Conservation (phyloP, 1,140 invertebrate species). For the Drosophila nigrodunni region DNA sequence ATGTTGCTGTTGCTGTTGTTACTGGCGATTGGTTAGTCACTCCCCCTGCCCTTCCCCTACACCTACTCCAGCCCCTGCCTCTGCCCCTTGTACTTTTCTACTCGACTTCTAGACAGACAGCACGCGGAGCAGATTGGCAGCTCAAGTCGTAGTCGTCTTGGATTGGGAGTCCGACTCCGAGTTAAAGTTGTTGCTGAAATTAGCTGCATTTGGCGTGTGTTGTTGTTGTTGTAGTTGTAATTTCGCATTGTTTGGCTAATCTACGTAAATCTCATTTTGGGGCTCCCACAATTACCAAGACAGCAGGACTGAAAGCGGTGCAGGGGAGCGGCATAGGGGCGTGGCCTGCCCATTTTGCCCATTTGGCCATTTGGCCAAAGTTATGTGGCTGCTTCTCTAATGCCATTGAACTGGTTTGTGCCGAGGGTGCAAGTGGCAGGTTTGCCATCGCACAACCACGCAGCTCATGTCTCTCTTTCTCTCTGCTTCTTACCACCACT, state of each 20-base stretch:
- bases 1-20: slow-evolving; percentile 43
- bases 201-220: slow-evolving; percentile 52
- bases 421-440: slow-evolving; percentile 77
- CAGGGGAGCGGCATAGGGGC: neutral
- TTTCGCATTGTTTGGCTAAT: slow-evolving; percentile 83
- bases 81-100: too few species aligned
- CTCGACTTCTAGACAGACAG: slow-evolving; percentile 26
- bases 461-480: neutral
- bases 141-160: slow-evolving; percentile 17
- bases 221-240: slow-evolving; percentile 59
- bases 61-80: slow-evolving; percentile 6
- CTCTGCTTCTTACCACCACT: neutral
- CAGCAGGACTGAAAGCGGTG: neutral
- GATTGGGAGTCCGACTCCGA: slow-evolving; percentile 19
- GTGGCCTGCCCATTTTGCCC: slow-evolving; percentile 78
- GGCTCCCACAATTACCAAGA: slow-evolving; percentile 77
- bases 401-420: slow-evolving; percentile 74
- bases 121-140: slow-evolving; percentile 66
- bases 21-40: slow-evolving; percentile 44
- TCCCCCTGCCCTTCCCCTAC: slow-evolving; percentile 2
- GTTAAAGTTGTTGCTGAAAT: slow-evolving; percentile 45
- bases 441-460: slow-evolving; percentile 34
- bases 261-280: slow-evolving; percentile 77
- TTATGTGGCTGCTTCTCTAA: slow-evolving; percentile 71
- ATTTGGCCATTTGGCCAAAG: slow-evolving; percentile 71